phyloP scores from a whole-genome alignment of 2,113 vertebrate genomes.

The Noctilio leporinus region DNA sequence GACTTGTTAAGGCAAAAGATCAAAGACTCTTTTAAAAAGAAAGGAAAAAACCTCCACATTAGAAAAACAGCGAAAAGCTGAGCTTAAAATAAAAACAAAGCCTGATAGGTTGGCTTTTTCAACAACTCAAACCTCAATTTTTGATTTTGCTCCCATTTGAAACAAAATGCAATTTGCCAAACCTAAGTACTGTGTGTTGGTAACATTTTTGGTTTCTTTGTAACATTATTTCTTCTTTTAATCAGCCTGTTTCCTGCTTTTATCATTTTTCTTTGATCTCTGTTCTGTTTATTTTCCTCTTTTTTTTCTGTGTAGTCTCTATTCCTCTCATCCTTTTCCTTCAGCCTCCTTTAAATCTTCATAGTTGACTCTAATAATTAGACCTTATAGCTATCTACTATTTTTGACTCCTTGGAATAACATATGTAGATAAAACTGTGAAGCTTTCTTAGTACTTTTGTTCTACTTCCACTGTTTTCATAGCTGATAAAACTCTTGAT shows the following conservation, averaged over 20 bases:
- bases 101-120: neutral
- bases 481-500: neutral
- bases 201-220: neutral
- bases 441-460: neutral
- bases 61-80: conserved; percentile 13
- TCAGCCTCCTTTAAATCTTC: neutral
- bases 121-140: neutral
- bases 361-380: neutral
- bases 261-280: conserved; percentile 3
- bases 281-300: neutral
- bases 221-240: neutral
- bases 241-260: neutral
- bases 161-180: conserved; percentile 12
- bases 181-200: neutral
- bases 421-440: neutral
- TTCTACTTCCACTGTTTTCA: neutral
- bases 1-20: conserved; percentile 35
- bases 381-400: neutral
- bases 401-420: neutral
- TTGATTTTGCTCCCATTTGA: neutral
- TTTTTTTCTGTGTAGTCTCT: neutral
- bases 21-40: conserved; percentile 26
- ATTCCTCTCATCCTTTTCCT: neutral
- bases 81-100: conserved; percentile 44
- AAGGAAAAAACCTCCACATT: conserved; percentile 8